phyloP scores from a whole-genome alignment of 2,797 vertebrate genomes.

The Sparus aurata region DNA sequence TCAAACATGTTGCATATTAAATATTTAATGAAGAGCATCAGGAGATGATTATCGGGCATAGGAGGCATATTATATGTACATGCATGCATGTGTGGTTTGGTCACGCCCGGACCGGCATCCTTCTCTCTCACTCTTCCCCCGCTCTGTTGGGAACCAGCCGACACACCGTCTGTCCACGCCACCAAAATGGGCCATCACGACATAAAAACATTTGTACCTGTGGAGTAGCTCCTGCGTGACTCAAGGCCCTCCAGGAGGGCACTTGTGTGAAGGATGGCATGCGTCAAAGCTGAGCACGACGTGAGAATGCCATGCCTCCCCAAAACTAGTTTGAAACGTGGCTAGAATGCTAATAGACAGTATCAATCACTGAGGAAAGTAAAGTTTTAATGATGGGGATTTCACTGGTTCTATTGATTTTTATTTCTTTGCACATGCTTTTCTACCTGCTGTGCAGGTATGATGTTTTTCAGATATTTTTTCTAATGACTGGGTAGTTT shows the following conservation, averaged over 20 bases:
- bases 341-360: background rate
- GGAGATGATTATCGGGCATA: background rate
- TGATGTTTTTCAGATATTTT: too few species aligned
- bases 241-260: background rate
- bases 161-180: background rate
- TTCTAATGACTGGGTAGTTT: too few species aligned
- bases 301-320: background rate
- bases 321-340: background rate
- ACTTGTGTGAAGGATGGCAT: background rate
- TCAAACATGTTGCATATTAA: background rate
- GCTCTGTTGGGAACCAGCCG: constrained; percentile 7
- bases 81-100: background rate
- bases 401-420: too few species aligned
- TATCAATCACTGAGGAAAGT: background rate
- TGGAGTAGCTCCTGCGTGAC: background rate
- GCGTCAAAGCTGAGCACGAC: background rate
- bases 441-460: too few species aligned
- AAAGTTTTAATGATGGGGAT: background rate
- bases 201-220: constrained; percentile 7
- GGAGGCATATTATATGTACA: background rate
- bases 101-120: background rate
- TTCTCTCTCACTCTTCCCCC: background rate
- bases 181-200: constrained; percentile 9
- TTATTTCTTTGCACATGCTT: too few species aligned
- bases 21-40: constrained; percentile 5